Evolutionary conservation across 2,113 vertebrate species (phyloP), one percentile per base, ranked within the genome.

Genomic region (Hypomesus transpacificus): DNA sequence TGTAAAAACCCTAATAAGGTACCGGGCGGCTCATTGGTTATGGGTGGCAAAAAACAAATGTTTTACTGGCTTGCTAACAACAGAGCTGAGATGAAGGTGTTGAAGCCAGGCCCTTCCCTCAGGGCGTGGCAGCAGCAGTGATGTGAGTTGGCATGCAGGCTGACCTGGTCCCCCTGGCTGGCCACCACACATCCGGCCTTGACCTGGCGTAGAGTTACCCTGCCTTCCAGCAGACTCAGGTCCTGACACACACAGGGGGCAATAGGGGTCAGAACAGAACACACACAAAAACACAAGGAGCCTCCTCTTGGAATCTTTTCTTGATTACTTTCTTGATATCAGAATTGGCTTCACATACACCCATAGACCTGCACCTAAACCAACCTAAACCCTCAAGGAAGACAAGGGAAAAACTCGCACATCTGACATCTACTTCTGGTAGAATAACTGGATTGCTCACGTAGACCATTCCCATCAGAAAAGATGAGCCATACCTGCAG

Each of bases 141-240:
- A n/a, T 18, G 20, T 16, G 18, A 24, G 16, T 18, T 18, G n/a
- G 60, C 17, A 22, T 22, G 17, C 21, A 73, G 13, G 57, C 92
- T 91, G 59, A 98, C 97, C 96, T 98, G 97, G 78, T 98, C 97
- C 50, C 97, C 96, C 71, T 98, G 96, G 52, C 87, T 91, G 0
- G 93, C 95, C 11, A 98, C 90, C 58, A 95, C 82, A 0, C 92
- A 92, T 60, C 95, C 95, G 2, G 94, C 94, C 57, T 94, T 94
- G 14, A 95, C 94, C 1, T 98, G 95, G 2, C 94, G 94, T 65
- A 98, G 87, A 0, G 88, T 92, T 80, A 97, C 95, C 71, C 93
- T 94, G 46, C 93, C 95, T 0, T 97, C 94, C 82, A 99, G 26
- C 72, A 97, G 71, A 0, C 73, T 88, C 24, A 92, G 86, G n/a